phyloP scores from a whole-genome alignment of 1,140 invertebrate genomes.

The Teleopsis dalmanni region DNA sequence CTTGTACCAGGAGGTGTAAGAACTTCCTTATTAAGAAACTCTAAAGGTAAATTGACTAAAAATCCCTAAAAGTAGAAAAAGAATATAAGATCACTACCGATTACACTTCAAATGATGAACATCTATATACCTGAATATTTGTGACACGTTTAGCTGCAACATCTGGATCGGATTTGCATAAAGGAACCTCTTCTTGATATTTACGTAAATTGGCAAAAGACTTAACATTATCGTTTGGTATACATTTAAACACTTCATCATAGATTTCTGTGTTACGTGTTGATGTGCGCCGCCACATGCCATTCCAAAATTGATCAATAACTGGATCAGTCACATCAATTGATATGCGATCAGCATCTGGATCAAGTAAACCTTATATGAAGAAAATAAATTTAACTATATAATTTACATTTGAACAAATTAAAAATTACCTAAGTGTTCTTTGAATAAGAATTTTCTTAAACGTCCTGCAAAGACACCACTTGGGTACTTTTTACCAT shows the following conservation, averaged over 20 bases:
- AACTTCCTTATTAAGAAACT: constrained; percentile 77
- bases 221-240: constrained; percentile 72
- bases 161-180: constrained; percentile 62
- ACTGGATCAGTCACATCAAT: constrained; percentile 67
- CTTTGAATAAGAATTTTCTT: constrained; percentile 77
- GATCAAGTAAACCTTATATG: constrained; percentile 47
- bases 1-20: constrained; percentile 69
- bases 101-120: too few species aligned
- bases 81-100: background rate
- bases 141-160: constrained; percentile 61
- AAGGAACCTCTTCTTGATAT: constrained; percentile 58
- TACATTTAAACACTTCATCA: constrained; percentile 79
- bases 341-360: constrained; percentile 44
- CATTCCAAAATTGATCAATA: constrained; percentile 67
- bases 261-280: constrained; percentile 75
- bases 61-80: constrained; percentile 56
- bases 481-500: constrained; percentile 66
- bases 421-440: constrained; percentile 66
- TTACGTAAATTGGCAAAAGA: constrained; percentile 65
- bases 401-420: background rate
- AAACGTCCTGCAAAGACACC: constrained; percentile 81
- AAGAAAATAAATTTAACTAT: background rate
- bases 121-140: constrained; percentile 59
- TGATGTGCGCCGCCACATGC: constrained; percentile 72
- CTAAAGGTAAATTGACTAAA: constrained; percentile 76